Percentiles rank a stretch among this genome's conserved stretches.
phyloP scores from a whole-genome alignment of 2,113 vertebrate species.

The Microcebus ravelobensis region DNA sequence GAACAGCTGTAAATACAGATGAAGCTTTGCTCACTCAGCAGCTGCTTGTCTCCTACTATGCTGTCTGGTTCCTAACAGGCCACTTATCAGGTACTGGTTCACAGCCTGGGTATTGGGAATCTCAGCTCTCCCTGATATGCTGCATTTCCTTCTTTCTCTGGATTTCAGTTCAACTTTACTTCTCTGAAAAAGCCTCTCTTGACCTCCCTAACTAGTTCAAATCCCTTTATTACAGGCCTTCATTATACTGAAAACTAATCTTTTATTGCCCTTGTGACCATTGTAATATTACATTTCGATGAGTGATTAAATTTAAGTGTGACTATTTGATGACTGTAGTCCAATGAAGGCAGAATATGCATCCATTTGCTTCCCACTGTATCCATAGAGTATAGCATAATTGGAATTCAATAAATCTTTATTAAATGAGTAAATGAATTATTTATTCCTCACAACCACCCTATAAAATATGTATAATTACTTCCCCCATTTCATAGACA shows the following conservation, averaged over 20 bases:
- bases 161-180: conserved; percentile 12
- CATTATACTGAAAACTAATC: not conserved
- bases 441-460: not conserved
- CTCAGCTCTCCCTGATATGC: not conserved
- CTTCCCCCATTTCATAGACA: not conserved
- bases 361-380: not conserved
- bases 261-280: not conserved
- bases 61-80: too few species aligned
- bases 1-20: too few species aligned
- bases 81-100: too few species aligned
- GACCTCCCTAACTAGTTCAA: not conserved
- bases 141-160: not conserved
- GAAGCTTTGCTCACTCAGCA: too few species aligned
- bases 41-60: too few species aligned
- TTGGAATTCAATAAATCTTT: not conserved
- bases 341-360: not conserved
- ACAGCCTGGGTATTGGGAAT: too few species aligned
- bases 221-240: not conserved
- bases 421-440: not conserved
- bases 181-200: not conserved
- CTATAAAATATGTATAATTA: not conserved
- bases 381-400: not conserved
- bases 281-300: not conserved
- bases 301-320: not conserved
- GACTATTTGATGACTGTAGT: not conserved